Conservation (phyloP, 2,888 invertebrate species). For the Venusia cambrica region DNA sequence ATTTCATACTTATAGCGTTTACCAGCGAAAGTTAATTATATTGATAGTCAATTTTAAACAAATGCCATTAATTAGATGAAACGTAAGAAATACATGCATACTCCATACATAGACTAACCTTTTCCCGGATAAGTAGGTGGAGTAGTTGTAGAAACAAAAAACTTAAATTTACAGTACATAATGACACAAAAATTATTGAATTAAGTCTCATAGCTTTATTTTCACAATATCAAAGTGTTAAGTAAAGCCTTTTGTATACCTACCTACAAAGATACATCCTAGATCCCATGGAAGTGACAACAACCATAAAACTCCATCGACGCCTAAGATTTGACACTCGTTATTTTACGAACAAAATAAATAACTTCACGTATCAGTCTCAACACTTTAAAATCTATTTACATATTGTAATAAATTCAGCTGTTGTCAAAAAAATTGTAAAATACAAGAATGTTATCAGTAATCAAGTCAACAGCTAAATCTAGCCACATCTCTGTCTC, state of each 20-base stretch:
- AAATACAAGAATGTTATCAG: constrained; percentile 38
- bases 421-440: constrained; percentile 50
- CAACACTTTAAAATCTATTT: constrained; percentile 74
- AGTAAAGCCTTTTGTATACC: constrained; percentile 24
- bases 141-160: no score
- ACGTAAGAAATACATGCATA: no score
- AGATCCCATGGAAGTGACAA: constrained; percentile 61
- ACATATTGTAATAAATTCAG: constrained; percentile 69
- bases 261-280: constrained; percentile 54
- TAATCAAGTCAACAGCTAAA: constrained; percentile 43
- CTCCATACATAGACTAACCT: no score
- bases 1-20: no score
- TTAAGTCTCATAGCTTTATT: no score
- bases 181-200: no score
- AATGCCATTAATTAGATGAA: no score
- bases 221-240: no score
- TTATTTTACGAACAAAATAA: constrained; percentile 75
- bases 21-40: no score
- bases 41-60: no score
- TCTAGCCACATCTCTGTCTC: constrained; percentile 38
- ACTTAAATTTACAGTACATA: no score
- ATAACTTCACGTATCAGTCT: constrained; percentile 79
- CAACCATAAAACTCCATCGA: constrained; percentile 55
- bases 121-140: no score
- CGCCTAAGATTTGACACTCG: constrained; percentile 73